phyloP scores from a whole-genome alignment of 2,113 vertebrate genomes.

The Esox niger region DNA sequence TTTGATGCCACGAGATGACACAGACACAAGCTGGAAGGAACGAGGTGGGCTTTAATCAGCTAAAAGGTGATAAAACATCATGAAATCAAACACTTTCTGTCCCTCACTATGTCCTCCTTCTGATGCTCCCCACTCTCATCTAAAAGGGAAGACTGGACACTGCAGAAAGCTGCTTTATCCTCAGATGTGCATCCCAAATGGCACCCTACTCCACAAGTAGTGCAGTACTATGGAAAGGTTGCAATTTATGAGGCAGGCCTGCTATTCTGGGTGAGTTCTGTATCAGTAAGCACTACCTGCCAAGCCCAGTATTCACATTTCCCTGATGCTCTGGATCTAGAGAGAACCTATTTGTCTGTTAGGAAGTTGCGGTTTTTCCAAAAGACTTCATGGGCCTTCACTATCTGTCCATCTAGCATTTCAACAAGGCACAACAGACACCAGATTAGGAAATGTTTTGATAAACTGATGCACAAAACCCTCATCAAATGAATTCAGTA shows the following conservation, averaged over 20 bases:
- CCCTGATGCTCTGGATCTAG: neutral
- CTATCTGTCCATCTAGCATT: neutral
- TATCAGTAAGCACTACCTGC: neutral
- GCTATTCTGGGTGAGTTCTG: neutral
- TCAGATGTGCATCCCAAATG: too few relatives aligned
- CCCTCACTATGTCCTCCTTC: neutral
- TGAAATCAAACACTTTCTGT: constrained; percentile 58
- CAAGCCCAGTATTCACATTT: neutral
- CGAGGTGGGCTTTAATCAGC: constrained; percentile 64
- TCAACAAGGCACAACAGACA: neutral
- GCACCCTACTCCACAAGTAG: too few relatives aligned
- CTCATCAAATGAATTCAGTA: neutral
- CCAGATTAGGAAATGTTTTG: neutral
- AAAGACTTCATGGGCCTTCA: neutral
- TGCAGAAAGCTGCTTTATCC: neutral
- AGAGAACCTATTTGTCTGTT: neutral
- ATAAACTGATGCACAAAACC: neutral
- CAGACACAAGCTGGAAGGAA: constrained; percentile 51
- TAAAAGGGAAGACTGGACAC: neutral
- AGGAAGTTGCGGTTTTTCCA: neutral
- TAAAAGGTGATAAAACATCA: constrained; percentile 72
- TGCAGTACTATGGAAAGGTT: too few relatives aligned
- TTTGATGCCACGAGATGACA: constrained; percentile 50
- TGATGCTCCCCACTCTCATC: neutral
- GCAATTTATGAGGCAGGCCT: too few relatives aligned